Percentiles rank a stretch among this genome's conserved stretches.
Evolutionary conservation across 2,888 invertebrate genomes (phyloP).

Genomic region (Hypomecis punctinalis): DNA sequence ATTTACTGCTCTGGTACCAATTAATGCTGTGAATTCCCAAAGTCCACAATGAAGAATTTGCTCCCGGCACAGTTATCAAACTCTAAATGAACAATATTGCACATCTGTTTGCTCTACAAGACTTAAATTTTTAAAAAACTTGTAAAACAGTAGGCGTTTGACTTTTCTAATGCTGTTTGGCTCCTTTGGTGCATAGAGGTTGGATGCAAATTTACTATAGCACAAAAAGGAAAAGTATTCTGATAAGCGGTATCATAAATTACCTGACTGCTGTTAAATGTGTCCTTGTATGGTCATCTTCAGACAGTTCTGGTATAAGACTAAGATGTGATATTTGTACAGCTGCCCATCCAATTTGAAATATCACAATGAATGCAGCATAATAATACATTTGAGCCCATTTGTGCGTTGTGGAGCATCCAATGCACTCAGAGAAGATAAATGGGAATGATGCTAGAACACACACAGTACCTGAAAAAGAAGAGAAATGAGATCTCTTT

Average conservation of each 20-base stretch:
- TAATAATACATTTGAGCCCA: constrained; percentile 91
- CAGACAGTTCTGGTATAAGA: constrained; percentile 92
- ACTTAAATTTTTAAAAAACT: too few species aligned
- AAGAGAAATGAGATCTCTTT: not conserved
- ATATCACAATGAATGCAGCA: constrained; percentile 91
- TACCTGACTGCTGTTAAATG: constrained; percentile 92
- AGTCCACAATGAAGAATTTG: too few species aligned
- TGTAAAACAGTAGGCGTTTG: too few species aligned
- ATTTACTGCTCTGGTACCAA: too few species aligned
- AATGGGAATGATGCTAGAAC: constrained; percentile 93
- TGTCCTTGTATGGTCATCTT: constrained; percentile 89
- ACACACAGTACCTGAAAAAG: constrained; percentile 88
- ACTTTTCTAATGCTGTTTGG: too few species aligned
- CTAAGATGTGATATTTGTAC: constrained; percentile 96
- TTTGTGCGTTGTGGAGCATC: constrained; percentile 86
- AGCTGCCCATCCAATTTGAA: constrained; percentile 97
- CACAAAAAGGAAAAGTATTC: too few species aligned
- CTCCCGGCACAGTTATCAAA: too few species aligned
- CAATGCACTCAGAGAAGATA: constrained; percentile 92
- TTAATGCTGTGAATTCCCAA: too few species aligned
- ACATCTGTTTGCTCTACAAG: too few species aligned
- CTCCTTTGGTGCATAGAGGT: too few species aligned
- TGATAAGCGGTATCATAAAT: constrained; percentile 13
- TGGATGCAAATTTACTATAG: too few species aligned
- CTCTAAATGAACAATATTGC: too few species aligned